Conservation (phyloP, 1,140 invertebrate species). For the Caenorhabditis briggsae region DNA sequence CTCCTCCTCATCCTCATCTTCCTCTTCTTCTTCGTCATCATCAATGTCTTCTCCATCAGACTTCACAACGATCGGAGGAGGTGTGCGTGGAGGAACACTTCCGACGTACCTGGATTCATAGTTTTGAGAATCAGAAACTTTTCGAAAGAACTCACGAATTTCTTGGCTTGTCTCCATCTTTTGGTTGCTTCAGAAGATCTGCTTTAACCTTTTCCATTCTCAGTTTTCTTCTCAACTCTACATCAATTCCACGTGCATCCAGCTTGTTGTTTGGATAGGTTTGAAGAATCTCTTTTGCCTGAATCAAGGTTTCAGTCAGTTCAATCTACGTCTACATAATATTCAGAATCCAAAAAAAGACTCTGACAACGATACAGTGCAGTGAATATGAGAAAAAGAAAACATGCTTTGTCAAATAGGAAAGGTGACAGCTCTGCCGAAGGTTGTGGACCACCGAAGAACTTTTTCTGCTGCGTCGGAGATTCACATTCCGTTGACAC, state of each 20-base stretch:
- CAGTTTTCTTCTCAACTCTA: constrained; percentile 23
- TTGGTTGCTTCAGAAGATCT: constrained; percentile 29
- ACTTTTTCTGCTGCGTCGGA: constrained; percentile 67
- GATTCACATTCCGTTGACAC: constrained; percentile 76
- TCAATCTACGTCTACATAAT: constrained; percentile 27
- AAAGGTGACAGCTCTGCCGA: constrained; percentile 73
- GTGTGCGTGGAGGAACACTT: constrained; percentile 70
- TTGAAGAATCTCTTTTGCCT: constrained; percentile 46
- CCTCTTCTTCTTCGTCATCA: constrained; percentile 75
- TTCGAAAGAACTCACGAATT: constrained; percentile 24
- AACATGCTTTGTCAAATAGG: constrained; percentile 74
- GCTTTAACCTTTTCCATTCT: constrained; percentile 46
- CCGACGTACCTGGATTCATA: constrained; percentile 39
- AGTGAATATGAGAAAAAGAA: background rate
- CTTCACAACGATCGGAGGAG: constrained; percentile 65
- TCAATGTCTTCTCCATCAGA: constrained; percentile 73
- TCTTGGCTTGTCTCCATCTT: constrained; percentile 26
- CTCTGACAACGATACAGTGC: constrained; percentile 32
- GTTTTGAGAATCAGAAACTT: background rate
- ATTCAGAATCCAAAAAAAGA: background rate
- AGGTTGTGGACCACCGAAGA: constrained; percentile 76
- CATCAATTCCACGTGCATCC: constrained; percentile 28
- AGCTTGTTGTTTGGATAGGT: background rate
- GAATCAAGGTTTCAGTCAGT: constrained; percentile 3
- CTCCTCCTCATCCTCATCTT: constrained; percentile 64